These are phyloP conservation scores for Peribatodes rhomboidaria DNA, from an alignment of 2,888 invertebrate species.

Conservation along the genomic window DNA sequence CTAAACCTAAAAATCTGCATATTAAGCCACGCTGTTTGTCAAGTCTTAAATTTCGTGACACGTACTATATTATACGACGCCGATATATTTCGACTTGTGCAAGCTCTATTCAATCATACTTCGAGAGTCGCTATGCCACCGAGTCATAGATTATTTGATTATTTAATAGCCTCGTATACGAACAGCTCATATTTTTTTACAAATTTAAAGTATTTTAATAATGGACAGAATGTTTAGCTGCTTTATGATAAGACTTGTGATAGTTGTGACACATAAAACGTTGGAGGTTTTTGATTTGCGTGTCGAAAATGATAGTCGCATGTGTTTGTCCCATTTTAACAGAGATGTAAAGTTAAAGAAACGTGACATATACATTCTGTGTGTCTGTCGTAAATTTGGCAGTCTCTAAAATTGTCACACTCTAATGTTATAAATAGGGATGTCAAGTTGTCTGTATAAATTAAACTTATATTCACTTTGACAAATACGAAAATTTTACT, in stretches of 20 bases:
- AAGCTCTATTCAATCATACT: too few relatives aligned
- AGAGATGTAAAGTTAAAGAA: background rate
- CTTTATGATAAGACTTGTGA: conserved; percentile 25
- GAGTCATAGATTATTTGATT: background rate
- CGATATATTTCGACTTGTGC: too few relatives aligned
- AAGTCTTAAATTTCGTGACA: too few relatives aligned
- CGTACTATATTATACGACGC: too few relatives aligned
- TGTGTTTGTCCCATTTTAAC: conserved; percentile 2
- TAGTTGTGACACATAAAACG: conserved; percentile 17
- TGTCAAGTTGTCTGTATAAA: too few relatives aligned
- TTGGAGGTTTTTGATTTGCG: conserved; percentile 16
- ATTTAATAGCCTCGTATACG: background rate
- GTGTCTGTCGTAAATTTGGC: background rate
- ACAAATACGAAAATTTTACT: too few relatives aligned
- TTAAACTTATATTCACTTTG: too few relatives aligned
- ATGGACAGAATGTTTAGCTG: conserved; percentile 20
- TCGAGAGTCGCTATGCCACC: background rate
- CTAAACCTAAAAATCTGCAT: too few relatives aligned
- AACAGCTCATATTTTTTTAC: conserved; percentile 39
- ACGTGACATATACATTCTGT: background rate
- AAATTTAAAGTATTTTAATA: conserved; percentile 40
- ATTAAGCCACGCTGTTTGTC: too few relatives aligned
- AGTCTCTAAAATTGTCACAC: too few relatives aligned
- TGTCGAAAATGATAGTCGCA: conserved; percentile 10
- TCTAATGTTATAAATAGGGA: too few relatives aligned